phyloP scores from a whole-genome alignment of 2,113 vertebrate genomes.

The Phaethornis superciliosus region DNA sequence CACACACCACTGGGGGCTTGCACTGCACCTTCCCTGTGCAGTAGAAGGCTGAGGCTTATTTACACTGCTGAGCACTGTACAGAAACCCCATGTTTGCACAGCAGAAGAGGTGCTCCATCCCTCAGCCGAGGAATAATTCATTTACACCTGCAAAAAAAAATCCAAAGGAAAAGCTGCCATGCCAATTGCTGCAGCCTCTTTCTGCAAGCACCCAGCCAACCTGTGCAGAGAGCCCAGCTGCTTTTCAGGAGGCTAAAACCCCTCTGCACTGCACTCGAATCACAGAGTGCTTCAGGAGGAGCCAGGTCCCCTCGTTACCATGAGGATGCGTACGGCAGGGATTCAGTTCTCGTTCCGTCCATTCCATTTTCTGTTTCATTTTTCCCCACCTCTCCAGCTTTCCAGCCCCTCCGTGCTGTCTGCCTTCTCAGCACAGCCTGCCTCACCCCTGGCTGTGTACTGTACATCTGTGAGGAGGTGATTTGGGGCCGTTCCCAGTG shows the following conservation, averaged over 20 bases:
- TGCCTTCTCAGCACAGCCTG: neutral
- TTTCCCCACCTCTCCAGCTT: neutral
- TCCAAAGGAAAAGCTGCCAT: neutral
- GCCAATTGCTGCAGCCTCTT: conserved; percentile 44
- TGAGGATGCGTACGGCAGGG: neutral
- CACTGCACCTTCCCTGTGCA: neutral
- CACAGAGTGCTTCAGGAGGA: neutral
- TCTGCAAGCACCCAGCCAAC: conserved; percentile 19
- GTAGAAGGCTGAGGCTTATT: neutral
- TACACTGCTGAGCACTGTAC: neutral
- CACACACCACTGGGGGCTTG: neutral
- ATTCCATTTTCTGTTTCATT: neutral
- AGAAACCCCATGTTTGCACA: conserved; percentile 27
- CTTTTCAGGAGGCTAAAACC: neutral
- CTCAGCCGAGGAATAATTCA: neutral
- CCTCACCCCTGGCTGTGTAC: conserved; percentile 17
- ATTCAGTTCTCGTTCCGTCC: neutral
- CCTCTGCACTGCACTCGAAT: neutral
- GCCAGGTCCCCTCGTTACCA: neutral
- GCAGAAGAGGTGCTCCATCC: neutral
- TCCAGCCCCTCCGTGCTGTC: neutral
- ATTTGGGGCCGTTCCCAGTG: neutral
- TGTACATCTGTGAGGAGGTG: neutral
- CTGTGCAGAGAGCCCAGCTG: neutral
- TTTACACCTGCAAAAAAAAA: neutral